Base-by-base conservation (phyloP, 2,888 invertebrate genomes). In the Tubulanus polymorphus region DNA sequence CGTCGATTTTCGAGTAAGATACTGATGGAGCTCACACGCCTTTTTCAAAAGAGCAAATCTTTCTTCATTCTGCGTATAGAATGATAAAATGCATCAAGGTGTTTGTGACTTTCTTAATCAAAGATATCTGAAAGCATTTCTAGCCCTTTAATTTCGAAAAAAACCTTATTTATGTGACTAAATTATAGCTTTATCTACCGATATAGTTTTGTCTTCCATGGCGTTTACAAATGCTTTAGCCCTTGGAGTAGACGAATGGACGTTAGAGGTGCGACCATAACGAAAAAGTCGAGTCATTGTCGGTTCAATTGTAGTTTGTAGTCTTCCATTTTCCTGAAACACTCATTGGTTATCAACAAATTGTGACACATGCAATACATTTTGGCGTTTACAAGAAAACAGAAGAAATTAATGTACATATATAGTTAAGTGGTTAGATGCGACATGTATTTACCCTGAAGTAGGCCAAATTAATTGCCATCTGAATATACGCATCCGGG, bases 261-360 rank as follows among this genome's bases (percentile, higher is more conserved):
- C 96, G 0, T 97, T 99, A 82, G 99, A 97, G 0, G 97, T 99
- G 64, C 99, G 86, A 0, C 97, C 97, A 81, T 96, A 96, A 56
- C 94, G 86, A 83, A 88, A 99, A 65, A 99, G 82, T 58, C 97
- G 84, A 0, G 97, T 99, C 97, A 99, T 99, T 25, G 95, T 95
- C 0, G 99, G 97, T 82, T 99, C 97, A 77, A 99, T 99, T 0
- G 97, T 97, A 59, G 97, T 83, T 72, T 90, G 91, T 81, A 99
- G 97, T 64, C 90, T 90, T 1, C 89, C 88, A 53, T 92, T 89
- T 78, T 93, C 90, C 78, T 92, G 84, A 46, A 71, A 52, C n/a
- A n/a, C n/a, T n/a, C n/a, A n/a, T n/a, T n/a, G n/a, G n/a, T n/a
- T n/a, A n/a, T n/a, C n/a, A n/a, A n/a, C n/a, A n/a, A n/a, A n/a